Conservation (phyloP, 2,113 vertebrate species). For the Aramus guarauna region DNA sequence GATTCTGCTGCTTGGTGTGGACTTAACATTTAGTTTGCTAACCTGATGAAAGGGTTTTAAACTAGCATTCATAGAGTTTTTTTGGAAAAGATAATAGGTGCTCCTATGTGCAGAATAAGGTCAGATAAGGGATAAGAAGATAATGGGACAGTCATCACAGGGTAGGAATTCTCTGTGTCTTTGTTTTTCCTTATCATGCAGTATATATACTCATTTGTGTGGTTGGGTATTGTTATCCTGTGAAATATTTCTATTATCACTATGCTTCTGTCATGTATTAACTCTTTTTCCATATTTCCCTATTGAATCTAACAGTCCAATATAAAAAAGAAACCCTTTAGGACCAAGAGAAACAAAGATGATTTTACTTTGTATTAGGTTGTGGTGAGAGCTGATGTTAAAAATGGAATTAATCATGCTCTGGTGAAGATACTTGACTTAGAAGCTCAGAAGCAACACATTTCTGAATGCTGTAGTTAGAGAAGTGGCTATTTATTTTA, state of each 20-base stretch:
- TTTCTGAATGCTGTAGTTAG: neutral
- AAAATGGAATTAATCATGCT: neutral
- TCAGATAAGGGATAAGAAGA: neutral
- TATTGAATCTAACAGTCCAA: neutral
- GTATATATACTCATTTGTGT: neutral
- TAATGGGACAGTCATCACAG: neutral
- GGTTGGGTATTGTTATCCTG: neutral
- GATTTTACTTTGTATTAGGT: neutral
- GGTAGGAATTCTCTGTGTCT: neutral
- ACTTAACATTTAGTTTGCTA: neutral
- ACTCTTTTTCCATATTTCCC: neutral
- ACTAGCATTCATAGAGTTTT: neutral
- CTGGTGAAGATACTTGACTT: neutral
- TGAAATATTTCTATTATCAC: neutral
- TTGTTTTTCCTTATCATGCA: neutral
- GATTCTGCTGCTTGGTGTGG: neutral
- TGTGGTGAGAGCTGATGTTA: neutral
- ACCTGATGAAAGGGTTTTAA: neutral
- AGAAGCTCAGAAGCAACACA: neutral
- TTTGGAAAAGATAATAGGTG: neutral
- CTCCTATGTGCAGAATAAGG: neutral
- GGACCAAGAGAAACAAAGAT: neutral
- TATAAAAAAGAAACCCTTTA: neutral
- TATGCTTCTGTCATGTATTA: neutral
- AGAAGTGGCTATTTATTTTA: neutral